A percentile compares a stretch with the other conserved stretches of the same genome.
Evolutionary conservation across 2,797 vertebrate genomes (phyloP).

Genomic region (Cuculus canorus): DNA sequence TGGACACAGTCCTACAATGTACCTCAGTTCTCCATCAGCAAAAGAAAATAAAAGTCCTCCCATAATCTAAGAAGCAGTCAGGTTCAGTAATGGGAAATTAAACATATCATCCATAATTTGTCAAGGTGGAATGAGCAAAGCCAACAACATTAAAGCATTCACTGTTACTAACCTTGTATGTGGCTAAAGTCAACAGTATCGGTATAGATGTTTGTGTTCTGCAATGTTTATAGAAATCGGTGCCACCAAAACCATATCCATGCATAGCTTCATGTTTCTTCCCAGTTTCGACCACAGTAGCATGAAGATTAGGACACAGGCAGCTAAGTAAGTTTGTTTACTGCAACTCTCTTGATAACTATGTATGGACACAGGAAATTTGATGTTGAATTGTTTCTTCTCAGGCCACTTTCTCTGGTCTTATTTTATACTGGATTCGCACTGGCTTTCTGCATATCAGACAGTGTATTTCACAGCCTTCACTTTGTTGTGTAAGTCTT

Average conservation of each 20-base stretch:
- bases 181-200: conserved; percentile 56
- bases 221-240: conserved; percentile 61
- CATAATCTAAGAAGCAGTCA: conserved; percentile 35
- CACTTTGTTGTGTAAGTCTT: background rate
- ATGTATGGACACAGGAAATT: background rate
- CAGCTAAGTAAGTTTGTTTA: background rate
- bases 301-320: background rate
- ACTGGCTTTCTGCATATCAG: background rate
- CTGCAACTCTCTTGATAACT: background rate
- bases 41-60: conserved; percentile 61
- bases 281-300: conserved; percentile 35
- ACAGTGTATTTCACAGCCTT: background rate
- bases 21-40: conserved; percentile 58
- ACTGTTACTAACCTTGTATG: conserved; percentile 40
- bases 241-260: conserved; percentile 14
- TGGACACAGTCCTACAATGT: conserved; percentile 34
- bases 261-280: conserved; percentile 22
- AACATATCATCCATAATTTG: conserved; percentile 70
- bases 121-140: conserved; percentile 68
- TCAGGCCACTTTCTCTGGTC: background rate
- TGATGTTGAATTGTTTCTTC: background rate
- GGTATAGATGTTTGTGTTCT: conserved; percentile 45
- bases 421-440: background rate
- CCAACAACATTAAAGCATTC: conserved; percentile 55
- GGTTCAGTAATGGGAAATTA: conserved; percentile 65